Conservation (phyloP, 2,888 invertebrate genomes). For the Hybos culiciformis region DNA sequence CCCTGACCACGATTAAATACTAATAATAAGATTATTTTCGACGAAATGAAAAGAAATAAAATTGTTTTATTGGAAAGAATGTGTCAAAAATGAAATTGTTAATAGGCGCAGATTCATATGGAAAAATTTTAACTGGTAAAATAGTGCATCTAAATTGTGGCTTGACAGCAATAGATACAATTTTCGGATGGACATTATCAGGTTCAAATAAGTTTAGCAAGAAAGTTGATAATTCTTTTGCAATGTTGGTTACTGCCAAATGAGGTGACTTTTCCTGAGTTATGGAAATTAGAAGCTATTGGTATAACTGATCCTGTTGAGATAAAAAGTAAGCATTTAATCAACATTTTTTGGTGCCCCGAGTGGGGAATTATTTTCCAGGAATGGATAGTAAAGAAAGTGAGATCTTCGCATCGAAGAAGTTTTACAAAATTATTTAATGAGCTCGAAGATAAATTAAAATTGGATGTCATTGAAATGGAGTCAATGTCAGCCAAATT, state of each 20-base stretch:
- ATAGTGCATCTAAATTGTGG: too few relatives aligned
- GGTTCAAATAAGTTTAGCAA: slow-evolving; percentile 8
- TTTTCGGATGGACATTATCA: slow-evolving; percentile 14
- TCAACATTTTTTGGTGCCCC: slow-evolving; percentile 7
- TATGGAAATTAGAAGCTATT: neutral
- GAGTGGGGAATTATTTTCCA: slow-evolving; percentile 4
- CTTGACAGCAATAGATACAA: slow-evolving; percentile 13
- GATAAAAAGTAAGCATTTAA: neutral
- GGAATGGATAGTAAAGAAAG: too few relatives aligned
- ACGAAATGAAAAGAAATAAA: too few relatives aligned
- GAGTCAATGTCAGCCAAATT: too few relatives aligned
- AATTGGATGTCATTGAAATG: too few relatives aligned
- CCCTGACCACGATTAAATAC: too few relatives aligned
- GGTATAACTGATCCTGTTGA: neutral
- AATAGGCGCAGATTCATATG: slow-evolving; percentile 8
- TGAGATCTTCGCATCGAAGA: too few relatives aligned
- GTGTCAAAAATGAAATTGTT: neutral
- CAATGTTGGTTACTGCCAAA: neutral
- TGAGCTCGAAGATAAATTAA: too few relatives aligned
- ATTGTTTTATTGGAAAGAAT: too few relatives aligned
- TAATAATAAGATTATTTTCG: too few relatives aligned
- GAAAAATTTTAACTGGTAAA: slow-evolving; percentile 13
- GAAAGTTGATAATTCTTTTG: too few relatives aligned
- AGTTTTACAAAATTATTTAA: too few relatives aligned
- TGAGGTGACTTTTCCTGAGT: neutral